Base-by-base conservation (phyloP, 1,140 invertebrate species). In the Thalassaphorura encarpata region DNA sequence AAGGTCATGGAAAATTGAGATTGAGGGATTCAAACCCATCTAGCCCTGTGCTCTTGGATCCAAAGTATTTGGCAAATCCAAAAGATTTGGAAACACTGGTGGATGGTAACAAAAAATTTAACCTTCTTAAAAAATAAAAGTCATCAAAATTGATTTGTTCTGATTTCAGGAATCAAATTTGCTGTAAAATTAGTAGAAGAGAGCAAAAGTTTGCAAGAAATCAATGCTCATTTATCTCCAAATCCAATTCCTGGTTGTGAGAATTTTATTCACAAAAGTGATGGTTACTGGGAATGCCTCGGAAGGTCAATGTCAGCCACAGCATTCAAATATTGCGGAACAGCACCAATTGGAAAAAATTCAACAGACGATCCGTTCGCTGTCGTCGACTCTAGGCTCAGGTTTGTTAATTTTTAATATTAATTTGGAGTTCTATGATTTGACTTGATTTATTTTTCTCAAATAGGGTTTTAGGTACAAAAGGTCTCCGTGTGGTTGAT, bases 281-380 rank as follows among this genome's bases (percentile, higher is more conserved):
- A 54, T 23, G 18, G 31, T 0, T 59, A 59, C 27, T 56, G 31
- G 18, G 61, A 59, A 29, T 62, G 61, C 29, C n/a, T 59, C 2
- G 61, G 43, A 0, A 54, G 61, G 26, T 56, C 58, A 39, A 48
- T 48, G 0, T 59, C 61, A 2, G 23, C 52, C 11, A 62, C 58
- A n/a, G 58, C 57, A 0, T 62, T 56, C 41, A 62, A 62, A 43
- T 62, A 62, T 42, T 52, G 47, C 18, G 54, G 42, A 16, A 62
- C 61, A 5, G 53, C 49, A 5, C 61, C 61, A 5, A 59, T 59
- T 40, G 61, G 61, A 23, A 54, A 42, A 31, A 54, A 62, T 42
- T 43, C 3, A 3, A n/a, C n/a, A n/a, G 31, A 33, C 3, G 60
- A 57, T 36, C 55, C 55, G n/a, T 13, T 49, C 15, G 60, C 60